These are phyloP conservation scores for Protophormia terraenovae DNA, from an alignment of 2,888 invertebrate genomes.

Conservation along the genomic window DNA sequence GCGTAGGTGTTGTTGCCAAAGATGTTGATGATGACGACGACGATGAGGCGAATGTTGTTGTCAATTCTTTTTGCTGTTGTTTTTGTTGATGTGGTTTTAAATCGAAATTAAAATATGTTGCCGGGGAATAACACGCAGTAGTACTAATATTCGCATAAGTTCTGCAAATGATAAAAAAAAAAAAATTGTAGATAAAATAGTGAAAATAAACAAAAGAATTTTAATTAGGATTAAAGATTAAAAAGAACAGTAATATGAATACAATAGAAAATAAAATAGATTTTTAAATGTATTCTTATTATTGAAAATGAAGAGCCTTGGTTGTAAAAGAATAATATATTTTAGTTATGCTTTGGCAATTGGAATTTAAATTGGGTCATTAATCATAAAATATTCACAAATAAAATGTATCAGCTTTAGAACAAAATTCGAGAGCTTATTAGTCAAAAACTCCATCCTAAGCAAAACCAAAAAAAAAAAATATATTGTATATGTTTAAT, in stretches of 20 bases:
- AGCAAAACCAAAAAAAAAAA: too few species aligned
- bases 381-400: too few species aligned
- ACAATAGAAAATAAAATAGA: neutral
- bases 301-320: neutral
- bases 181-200: neutral
- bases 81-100: slow-evolving; percentile 2
- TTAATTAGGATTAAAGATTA: slow-evolving; percentile 33
- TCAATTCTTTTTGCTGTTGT: slow-evolving; percentile 24
- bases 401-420: too few species aligned
- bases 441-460: too few species aligned
- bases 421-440: too few species aligned
- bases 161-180: slow-evolving; percentile 23
- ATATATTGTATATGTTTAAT: too few species aligned
- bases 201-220: slow-evolving; percentile 44
- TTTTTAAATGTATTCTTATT: neutral
- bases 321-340: too few species aligned
- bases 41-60: neutral
- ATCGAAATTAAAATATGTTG: slow-evolving; percentile 55
- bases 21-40: neutral
- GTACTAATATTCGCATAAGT: slow-evolving; percentile 40
- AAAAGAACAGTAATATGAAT: neutral
- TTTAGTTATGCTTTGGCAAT: too few species aligned
- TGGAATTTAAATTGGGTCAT: too few species aligned
- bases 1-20: slow-evolving; percentile 50
- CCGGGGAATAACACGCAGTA: slow-evolving; percentile 22